Conservation (phyloP, 2,113 vertebrate species). For the Crotalus helleri region DNA sequence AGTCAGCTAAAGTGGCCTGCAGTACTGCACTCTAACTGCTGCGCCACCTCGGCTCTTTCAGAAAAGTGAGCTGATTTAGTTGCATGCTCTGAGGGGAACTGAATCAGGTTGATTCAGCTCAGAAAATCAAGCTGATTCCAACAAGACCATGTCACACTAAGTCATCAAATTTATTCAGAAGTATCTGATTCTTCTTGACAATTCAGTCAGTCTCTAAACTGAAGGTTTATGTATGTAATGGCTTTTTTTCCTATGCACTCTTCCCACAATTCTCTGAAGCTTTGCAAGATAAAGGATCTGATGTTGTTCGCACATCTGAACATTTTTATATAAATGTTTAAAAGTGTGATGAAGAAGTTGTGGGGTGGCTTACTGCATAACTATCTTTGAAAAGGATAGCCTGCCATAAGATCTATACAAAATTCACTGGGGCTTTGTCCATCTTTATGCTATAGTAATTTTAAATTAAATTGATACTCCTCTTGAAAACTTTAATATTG, state of each 20-base stretch:
- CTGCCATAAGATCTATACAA: neutral
- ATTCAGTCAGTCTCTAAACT: neutral
- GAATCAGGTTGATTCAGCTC: neutral
- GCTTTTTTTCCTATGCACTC: neutral
- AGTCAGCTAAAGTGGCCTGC: too few relatives aligned
- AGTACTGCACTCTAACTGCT: too few relatives aligned
- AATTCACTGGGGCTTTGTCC: neutral
- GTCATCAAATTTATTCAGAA: neutral
- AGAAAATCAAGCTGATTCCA: neutral
- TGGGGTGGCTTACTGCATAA: neutral
- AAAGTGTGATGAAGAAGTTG: neutral
- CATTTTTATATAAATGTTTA: neutral
- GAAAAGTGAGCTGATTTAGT: neutral
- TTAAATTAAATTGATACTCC: slow-evolving; percentile 21
- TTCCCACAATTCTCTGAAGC: neutral
- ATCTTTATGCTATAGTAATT: slow-evolving; percentile 28
- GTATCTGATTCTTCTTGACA: neutral
- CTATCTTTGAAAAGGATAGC: neutral
- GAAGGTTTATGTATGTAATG: neutral
- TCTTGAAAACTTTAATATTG: neutral
- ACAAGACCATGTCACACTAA: neutral
- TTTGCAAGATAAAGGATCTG: neutral
- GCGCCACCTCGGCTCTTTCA: neutral
- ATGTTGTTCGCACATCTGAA: neutral
- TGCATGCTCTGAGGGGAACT: neutral